These are phyloP conservation scores for Pangasius larnaudii DNA, from an alignment of 2,797 vertebrate genomes.

Conservation along the genomic window DNA sequence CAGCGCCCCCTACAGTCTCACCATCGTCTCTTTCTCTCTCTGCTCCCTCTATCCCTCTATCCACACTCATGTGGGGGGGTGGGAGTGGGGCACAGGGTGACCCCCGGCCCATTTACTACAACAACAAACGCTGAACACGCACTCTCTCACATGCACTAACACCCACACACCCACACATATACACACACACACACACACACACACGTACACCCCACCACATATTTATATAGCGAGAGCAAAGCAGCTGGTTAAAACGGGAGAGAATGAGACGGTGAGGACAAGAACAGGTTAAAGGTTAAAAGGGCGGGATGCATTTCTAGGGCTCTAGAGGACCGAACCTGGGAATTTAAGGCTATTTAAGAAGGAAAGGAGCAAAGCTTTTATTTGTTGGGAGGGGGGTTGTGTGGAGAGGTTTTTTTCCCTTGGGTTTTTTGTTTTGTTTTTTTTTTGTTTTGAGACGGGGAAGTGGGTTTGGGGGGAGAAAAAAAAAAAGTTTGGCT, in stretches of 20 bases:
- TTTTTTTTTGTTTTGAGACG: constrained; percentile 53
- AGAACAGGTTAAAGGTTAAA: constrained; percentile 58
- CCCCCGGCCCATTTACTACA: constrained; percentile 85
- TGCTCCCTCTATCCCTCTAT: constrained; percentile 83
- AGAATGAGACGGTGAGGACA: constrained; percentile 54
- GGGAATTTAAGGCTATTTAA: constrained; percentile 71
- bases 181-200: constrained; percentile 43
- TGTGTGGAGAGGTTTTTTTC: constrained; percentile 65
- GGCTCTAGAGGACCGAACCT: constrained; percentile 65
- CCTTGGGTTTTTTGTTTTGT: constrained; percentile 47
- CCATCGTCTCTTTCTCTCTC: constrained; percentile 84
- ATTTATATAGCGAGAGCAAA: constrained; percentile 72
- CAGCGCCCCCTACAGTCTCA: constrained; percentile 81
- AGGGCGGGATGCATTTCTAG: constrained; percentile 56
- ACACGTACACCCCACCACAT: constrained; percentile 55
- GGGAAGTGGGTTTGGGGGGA: constrained; percentile 68
- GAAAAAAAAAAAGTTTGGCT: constrained; percentile 66
- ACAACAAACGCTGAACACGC: constrained; percentile 80
- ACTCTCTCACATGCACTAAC: constrained; percentile 19
- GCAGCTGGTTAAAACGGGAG: constrained; percentile 65
- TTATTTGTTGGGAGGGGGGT: constrained; percentile 68
- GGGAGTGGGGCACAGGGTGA: constrained; percentile 80
- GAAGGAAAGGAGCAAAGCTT: constrained; percentile 68
- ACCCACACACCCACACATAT: constrained; percentile 48
- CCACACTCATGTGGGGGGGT: constrained; percentile 82